Evolutionary conservation across 2,113 vertebrate species (phyloP), one percentile per base, ranked within the genome.

Genomic region (Albula goreensis): DNA sequence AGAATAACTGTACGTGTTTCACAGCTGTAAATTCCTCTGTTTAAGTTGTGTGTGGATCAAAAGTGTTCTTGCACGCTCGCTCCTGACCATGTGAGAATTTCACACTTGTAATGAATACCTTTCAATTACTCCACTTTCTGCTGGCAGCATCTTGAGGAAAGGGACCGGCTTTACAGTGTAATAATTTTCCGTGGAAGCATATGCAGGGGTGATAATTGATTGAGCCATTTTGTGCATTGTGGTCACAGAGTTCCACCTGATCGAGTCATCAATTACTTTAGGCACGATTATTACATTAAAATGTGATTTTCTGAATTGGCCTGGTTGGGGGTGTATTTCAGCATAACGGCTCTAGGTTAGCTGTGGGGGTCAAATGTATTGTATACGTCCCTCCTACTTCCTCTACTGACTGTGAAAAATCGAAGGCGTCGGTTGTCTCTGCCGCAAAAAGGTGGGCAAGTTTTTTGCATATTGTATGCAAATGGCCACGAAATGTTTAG

Each of bases 241-340:
- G 22, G 70, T 74, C 70, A 25, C 70, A 74, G 70, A 74, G n/a
- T 74, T 31, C 70, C 70, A 74, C 70, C 70, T 74, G 70, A 74
- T 3, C n/a, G 10, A 31, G 70, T 74, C 70, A 19, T 22, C 63
- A 70, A 70, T 70, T 25, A 70, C 63, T n/a, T 70, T 70, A 19
- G 17, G n/a, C 31, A 8, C 2, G 22, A 56, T 12, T 56, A 74
- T 31, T 25, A 31, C 6, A 31, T 31, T 25, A 9, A 25, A 74
- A 74, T 74, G 22, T 74, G 22, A 31, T 74, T 74, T 74, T 31
- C n/a, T 31, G 70, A n/a, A n/a, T 25, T 74, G 10, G n/a, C 70
- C 7, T 8, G 22, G 70, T 31, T 74, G 70, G 70, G 10, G 1
- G n/a, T 31, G 70, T n/a, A 31, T 74, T 74, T n/a, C 25, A 31